These are phyloP conservation scores for Torymus aiolomorphi DNA, from an alignment of 2,888 invertebrate genomes.

Conservation along the genomic window DNA sequence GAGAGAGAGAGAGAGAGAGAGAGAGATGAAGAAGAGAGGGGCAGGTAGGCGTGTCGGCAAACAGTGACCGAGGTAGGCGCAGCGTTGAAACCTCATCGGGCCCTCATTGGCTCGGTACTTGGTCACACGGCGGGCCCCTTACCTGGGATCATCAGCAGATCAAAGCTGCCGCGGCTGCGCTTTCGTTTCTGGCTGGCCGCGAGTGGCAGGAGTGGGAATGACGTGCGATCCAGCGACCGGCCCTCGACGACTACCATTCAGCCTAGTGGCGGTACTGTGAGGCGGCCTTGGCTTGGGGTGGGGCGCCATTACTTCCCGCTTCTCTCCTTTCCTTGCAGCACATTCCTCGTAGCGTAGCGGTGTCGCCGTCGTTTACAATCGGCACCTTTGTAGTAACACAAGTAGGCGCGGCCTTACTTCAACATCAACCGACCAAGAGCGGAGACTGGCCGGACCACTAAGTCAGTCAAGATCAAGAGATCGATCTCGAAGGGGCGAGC, in stretches of 20 bases:
- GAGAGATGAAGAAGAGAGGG: constrained; percentile 36
- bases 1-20: no score
- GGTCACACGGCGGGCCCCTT: constrained; percentile 42
- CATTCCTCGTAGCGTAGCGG: no score
- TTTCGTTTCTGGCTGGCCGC: background rate
- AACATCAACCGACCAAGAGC: constrained; percentile 13
- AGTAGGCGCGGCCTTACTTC: constrained; percentile 52
- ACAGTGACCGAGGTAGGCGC: constrained; percentile 23
- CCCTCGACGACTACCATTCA: constrained; percentile 47
- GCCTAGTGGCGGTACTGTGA: constrained; percentile 33
- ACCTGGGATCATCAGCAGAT: constrained; percentile 47
- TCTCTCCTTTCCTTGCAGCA: background rate
- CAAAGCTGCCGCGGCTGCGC: constrained; percentile 37
- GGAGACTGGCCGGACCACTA: background rate
- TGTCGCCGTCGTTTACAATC: background rate
- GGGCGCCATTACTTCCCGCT: background rate
- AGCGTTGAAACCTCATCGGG: constrained; percentile 25
- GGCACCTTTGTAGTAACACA: constrained; percentile 23
- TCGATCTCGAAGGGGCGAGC: constrained; percentile 61
- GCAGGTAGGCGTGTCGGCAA: constrained; percentile 52
- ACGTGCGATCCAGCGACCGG: constrained; percentile 29
- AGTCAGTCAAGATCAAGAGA: constrained; percentile 68
- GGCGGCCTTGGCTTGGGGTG: background rate
- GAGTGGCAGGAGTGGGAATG: constrained; percentile 34
- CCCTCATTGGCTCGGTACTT: constrained; percentile 44